Evolutionary conservation across 2,113 vertebrate species (phyloP).

Genomic region (Podarcis cretensis): DNA sequence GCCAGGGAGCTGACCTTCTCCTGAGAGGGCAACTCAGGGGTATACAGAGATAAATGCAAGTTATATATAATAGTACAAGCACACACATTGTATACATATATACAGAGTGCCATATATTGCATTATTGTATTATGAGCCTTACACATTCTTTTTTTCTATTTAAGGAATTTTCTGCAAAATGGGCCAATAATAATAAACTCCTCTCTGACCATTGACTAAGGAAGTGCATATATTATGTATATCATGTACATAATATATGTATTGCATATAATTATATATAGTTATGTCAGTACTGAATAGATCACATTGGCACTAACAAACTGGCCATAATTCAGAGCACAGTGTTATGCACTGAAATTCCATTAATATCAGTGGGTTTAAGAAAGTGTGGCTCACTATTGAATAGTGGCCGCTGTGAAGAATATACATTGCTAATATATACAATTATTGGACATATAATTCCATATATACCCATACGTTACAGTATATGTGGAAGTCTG

Average conservation of each 20-base stretch:
- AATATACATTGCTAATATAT: background rate
- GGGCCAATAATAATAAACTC: background rate
- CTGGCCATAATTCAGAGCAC: background rate
- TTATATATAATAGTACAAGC: conserved; percentile 8
- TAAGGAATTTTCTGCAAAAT: background rate
- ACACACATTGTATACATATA: background rate
- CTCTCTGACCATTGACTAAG: background rate
- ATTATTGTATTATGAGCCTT: background rate
- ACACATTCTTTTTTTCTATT: background rate
- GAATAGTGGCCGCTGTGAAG: background rate
- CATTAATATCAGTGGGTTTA: background rate
- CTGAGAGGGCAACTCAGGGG: conserved; percentile 73
- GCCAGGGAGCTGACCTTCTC: conserved; percentile 87
- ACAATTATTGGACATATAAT: background rate
- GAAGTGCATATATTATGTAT: background rate
- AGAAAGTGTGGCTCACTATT: no score
- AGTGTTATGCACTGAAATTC: background rate
- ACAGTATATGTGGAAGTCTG: background rate
- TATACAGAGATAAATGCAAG: conserved; percentile 61
- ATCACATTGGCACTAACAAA: background rate
- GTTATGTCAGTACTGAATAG: background rate
- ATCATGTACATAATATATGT: background rate
- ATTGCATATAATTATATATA: background rate
- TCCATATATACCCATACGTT: background rate
- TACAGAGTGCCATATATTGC: no score